Conservation (phyloP, 64 coral and sea anemone species). For the Stichodactyla helianthus region DNA sequence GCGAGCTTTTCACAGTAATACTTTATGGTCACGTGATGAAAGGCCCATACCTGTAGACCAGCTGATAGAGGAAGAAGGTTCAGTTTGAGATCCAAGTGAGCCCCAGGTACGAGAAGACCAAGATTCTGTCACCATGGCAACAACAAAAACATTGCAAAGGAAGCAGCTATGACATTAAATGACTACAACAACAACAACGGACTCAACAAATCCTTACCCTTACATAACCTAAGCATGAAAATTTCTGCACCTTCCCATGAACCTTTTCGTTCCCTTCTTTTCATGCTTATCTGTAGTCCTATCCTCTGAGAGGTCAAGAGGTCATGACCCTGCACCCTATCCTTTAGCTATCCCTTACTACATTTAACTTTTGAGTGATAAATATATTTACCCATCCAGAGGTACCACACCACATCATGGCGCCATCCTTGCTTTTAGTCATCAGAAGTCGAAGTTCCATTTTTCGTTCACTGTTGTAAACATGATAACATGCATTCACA, state of each 20-base stretch:
- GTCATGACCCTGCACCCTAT: too few relatives aligned
- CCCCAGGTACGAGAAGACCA: conserved; percentile 68
- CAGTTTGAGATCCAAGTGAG: conserved; percentile 58
- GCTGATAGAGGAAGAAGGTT: conserved; percentile 85
- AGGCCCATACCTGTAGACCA: conserved; percentile 65
- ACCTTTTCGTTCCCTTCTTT: too few relatives aligned
- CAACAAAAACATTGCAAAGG: too few relatives aligned
- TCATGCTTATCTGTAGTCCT: too few relatives aligned
- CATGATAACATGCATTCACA: not conserved
- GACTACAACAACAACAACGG: too few relatives aligned
- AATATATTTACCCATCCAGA: conserved; percentile 77
- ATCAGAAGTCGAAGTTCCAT: conserved; percentile 88
- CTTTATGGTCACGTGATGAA: too few relatives aligned
- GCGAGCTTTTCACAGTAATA: too few relatives aligned
- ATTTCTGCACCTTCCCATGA: too few relatives aligned
- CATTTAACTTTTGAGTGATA: not conserved
- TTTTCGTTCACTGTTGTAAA: conserved; percentile 72
- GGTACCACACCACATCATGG: conserved; percentile 94
- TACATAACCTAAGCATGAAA: too few relatives aligned
- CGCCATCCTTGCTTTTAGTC: conserved; percentile 95
- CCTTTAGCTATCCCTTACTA: too few relatives aligned
- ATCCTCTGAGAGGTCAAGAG: too few relatives aligned
- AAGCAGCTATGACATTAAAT: not conserved
- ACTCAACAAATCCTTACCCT: too few relatives aligned
- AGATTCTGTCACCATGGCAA: conserved; percentile 43